Evolutionary conservation across 2,888 invertebrate genomes (phyloP).

Genomic region (Hypercompe scribonia): DNA sequence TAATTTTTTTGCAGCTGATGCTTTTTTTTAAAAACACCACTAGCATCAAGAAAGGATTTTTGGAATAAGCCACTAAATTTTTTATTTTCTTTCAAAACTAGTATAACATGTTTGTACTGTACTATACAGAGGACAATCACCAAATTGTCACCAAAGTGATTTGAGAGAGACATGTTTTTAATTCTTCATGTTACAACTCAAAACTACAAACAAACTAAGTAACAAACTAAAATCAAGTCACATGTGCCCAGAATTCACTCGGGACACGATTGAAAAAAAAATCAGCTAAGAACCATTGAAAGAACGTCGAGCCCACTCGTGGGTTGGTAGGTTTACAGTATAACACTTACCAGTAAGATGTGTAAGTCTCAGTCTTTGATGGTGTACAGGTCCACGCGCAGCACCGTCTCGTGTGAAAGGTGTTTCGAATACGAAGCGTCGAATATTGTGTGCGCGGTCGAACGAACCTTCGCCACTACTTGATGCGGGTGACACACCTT

Average conservation of each 20-base stretch:
- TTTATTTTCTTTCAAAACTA: too few species aligned
- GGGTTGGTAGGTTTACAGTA: not conserved
- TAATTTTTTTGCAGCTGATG: too few species aligned
- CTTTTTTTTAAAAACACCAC: too few species aligned
- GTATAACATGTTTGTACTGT: not conserved
- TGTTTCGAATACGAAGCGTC: conserved; percentile 97
- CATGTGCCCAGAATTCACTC: not conserved
- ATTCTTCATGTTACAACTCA: too few species aligned
- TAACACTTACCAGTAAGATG: conserved; percentile 92
- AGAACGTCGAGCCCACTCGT: not conserved
- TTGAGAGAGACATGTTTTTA: not conserved
- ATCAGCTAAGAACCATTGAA: not conserved
- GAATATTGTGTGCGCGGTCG: conserved; percentile 95
- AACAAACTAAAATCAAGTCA: too few species aligned
- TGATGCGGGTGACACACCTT: conserved; percentile 89
- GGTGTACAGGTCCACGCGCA: conserved; percentile 92
- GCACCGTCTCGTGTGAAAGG: conserved; percentile 96
- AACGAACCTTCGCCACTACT: conserved; percentile 92
- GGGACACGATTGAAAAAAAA: not conserved
- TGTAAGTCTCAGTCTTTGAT: conserved; percentile 96
- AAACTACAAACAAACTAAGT: too few species aligned
- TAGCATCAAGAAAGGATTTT: too few species aligned
- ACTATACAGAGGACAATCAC: not conserved
- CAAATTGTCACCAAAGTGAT: not conserved
- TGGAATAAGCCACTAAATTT: too few species aligned